These are phyloP conservation scores for Lasiommata megera DNA, from an alignment of 2,888 invertebrate species.

Conservation along the genomic window DNA sequence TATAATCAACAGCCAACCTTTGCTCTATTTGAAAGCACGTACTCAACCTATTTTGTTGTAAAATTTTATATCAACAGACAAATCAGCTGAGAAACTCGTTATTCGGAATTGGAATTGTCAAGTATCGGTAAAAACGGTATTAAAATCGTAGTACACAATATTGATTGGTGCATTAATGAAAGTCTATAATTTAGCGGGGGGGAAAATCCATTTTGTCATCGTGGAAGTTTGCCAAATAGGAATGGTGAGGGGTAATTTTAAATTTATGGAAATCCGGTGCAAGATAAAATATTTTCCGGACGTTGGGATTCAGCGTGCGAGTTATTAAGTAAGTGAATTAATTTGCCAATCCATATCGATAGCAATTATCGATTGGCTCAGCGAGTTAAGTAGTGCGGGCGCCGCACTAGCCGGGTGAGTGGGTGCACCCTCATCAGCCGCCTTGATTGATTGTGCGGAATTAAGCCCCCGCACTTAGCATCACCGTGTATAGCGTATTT, in stretches of 20 bases:
- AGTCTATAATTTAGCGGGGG: conserved; percentile 21
- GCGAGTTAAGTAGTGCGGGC: conserved; percentile 53
- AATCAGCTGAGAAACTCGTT: no score
- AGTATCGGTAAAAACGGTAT: neutral
- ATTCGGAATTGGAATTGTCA: no score
- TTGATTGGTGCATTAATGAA: conserved; percentile 10
- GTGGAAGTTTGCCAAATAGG: conserved; percentile 62
- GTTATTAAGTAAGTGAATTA: conserved; percentile 51
- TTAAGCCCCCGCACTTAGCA: conserved; percentile 55
- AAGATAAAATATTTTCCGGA: conserved; percentile 63
- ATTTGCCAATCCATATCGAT: conserved; percentile 48
- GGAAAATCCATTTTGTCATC: conserved; percentile 41
- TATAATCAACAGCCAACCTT: no score
- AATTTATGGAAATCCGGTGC: conserved; percentile 67
- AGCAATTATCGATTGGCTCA: conserved; percentile 50
- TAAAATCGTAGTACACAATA: neutral
- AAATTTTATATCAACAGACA: no score
- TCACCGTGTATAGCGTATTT: conserved; percentile 34
- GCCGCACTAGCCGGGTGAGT: conserved; percentile 46
- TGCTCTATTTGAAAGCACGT: no score
- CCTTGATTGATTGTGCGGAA: conserved; percentile 73
- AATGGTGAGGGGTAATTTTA: conserved; percentile 57
- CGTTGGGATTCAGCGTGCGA: conserved; percentile 49
- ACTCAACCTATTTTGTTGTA: no score
- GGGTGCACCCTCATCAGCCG: conserved; percentile 59